A percentile compares a stretch with the other conserved stretches of the same genome.
phyloP scores from a whole-genome alignment of 2,888 invertebrate genomes.

The Myathropa florea region DNA sequence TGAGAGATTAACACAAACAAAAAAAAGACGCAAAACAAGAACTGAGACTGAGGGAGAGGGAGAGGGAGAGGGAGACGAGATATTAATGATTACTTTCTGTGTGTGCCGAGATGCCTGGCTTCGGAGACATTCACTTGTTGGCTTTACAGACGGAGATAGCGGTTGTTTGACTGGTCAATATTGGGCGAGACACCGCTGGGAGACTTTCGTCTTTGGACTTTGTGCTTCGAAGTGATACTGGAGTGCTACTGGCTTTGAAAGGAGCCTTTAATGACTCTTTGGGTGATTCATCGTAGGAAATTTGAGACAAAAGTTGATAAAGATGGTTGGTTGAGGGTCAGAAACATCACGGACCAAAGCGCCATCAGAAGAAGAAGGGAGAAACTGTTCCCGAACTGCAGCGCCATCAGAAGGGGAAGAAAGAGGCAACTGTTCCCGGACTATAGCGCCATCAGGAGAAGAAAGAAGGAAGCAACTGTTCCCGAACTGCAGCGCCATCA shows the following conservation, averaged over 20 bases:
- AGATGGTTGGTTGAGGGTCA: too few relatives aligned
- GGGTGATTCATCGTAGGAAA: too few relatives aligned
- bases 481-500: too few relatives aligned
- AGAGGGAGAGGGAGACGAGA: background rate
- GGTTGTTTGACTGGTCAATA: background rate
- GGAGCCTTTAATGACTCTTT: too few relatives aligned
- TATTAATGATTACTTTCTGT: constrained; percentile 16
- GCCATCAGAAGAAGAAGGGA: too few relatives aligned
- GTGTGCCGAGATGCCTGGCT: background rate
- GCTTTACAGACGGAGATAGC: background rate
- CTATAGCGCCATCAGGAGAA: too few relatives aligned
- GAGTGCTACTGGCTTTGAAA: background rate
- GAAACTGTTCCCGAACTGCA: too few relatives aligned
- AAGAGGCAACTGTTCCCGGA: too few relatives aligned
- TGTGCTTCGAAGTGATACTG: background rate
- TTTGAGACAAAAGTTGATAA: too few relatives aligned
- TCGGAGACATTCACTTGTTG: constrained; percentile 35
- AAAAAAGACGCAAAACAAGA: background rate
- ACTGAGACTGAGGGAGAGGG: background rate
- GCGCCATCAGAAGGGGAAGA: too few relatives aligned
- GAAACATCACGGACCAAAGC: too few relatives aligned
- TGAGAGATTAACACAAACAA: background rate
- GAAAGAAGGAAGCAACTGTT: too few relatives aligned
- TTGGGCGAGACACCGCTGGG: background rate
- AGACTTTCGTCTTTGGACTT: background rate